Conservation (phyloP, 1,140 invertebrate genomes). For the Nasonia giraulti region DNA sequence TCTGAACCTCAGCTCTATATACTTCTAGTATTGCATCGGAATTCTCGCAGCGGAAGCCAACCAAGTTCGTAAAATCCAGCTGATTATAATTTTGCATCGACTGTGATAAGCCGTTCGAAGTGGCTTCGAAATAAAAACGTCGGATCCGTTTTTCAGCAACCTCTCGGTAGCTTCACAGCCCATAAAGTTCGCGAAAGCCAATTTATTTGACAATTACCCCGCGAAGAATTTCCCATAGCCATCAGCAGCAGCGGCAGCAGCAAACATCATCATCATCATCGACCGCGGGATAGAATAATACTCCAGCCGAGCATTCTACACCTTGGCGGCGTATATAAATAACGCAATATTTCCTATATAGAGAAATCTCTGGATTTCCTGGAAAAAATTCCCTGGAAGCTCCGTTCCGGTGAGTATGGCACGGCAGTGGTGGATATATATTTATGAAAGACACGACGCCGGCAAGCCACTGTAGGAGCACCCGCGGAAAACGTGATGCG, state of each 20-base stretch:
- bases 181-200: slow-evolving; percentile 14
- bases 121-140: neutral
- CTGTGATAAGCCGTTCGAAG: too few relatives aligned
- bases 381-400: neutral
- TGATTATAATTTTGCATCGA: too few relatives aligned
- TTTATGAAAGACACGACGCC: neutral
- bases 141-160: neutral
- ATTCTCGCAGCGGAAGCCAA: too few relatives aligned
- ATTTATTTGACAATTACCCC: slow-evolving; percentile 32
- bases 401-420: neutral
- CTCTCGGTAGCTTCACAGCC: neutral
- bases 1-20: neutral
- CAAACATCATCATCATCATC: neutral
- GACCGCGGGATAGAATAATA: neutral
- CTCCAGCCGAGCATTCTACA: too few relatives aligned
- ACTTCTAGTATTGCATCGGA: neutral
- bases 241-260: neutral
- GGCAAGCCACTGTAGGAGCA: neutral
- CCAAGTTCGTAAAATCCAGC: too few relatives aligned
- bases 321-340: too few relatives aligned
- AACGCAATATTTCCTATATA: neutral
- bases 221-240: neutral
- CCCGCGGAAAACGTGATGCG: neutral
- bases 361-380: neutral
- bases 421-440: neutral